These are phyloP conservation scores for Bombus huntii DNA, from an alignment of 1,140 invertebrate genomes.

Conservation along the genomic window DNA sequence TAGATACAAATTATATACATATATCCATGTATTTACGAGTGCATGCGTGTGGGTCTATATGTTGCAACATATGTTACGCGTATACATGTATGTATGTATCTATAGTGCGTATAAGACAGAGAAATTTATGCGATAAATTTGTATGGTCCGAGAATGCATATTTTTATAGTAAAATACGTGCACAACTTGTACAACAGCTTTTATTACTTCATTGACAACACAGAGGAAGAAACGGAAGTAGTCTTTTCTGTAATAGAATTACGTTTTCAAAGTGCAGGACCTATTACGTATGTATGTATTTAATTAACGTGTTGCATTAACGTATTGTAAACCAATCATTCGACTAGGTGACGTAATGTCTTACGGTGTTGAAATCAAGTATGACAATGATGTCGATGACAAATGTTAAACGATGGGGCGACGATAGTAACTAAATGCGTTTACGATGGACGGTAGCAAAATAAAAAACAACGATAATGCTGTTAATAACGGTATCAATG, in stretches of 20 bases:
- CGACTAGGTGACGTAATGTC: conserved; percentile 60
- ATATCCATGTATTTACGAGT: conserved; percentile 29
- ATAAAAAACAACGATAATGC: conserved; percentile 11
- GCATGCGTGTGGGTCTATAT: conserved; percentile 34
- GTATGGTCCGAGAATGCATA: not conserved
- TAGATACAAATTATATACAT: conserved; percentile 53
- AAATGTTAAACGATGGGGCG: not conserved
- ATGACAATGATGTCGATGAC: conserved; percentile 33
- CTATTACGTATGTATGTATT: conserved; percentile 78
- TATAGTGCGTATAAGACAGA: conserved; percentile 3
- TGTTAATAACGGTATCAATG: conserved; percentile 10
- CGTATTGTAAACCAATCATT: conserved; percentile 73
- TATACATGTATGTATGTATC: conserved; percentile 50
- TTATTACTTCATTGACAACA: conserved; percentile 2
- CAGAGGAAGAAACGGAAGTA: not conserved
- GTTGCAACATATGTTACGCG: conserved; percentile 6
- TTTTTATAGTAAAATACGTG: conserved; percentile 1
- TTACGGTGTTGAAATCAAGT: conserved; percentile 74
- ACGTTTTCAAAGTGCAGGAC: conserved; percentile 63
- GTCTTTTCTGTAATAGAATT: not conserved
- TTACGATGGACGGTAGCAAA: not conserved
- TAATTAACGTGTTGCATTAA: conserved; percentile 76
- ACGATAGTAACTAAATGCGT: not conserved
- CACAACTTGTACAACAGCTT: conserved; percentile 1
- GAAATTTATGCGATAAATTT: conserved; percentile 20